phyloP scores from a whole-genome alignment of 1,140 invertebrate genomes.

The Diachasmimorpha longicaudata region DNA sequence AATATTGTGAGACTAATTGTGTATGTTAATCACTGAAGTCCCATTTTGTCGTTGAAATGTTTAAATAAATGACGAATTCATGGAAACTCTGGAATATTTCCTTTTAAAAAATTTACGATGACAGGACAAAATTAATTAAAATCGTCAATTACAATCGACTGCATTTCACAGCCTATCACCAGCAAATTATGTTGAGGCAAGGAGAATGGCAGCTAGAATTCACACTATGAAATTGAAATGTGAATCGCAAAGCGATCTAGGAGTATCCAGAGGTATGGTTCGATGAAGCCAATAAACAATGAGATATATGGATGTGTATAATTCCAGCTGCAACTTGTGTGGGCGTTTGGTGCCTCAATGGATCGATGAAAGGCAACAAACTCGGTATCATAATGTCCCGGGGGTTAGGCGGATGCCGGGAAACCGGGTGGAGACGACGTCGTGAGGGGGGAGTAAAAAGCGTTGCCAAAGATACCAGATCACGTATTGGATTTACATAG shows the following conservation, averaged over 20 bases:
- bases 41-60: too few species aligned
- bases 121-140: too few species aligned
- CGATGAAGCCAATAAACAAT: not conserved
- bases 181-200: not conserved
- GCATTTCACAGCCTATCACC: not conserved
- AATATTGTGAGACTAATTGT: too few species aligned
- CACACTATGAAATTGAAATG: slow-evolving; percentile 5
- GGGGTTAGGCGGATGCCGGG: not conserved
- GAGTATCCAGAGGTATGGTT: not conserved
- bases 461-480: slow-evolving; percentile 13
- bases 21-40: too few species aligned
- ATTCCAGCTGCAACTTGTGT: not conserved
- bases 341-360: not conserved
- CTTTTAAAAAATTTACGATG: too few species aligned
- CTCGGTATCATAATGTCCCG: not conserved
- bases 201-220: not conserved
- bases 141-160: too few species aligned
- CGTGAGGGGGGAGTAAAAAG: not conserved
- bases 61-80: too few species aligned
- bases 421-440: not conserved
- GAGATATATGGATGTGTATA: not conserved
- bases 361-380: slow-evolving; percentile 8
- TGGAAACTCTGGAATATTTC: too few species aligned
- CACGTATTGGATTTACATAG: slow-evolving; percentile 32
- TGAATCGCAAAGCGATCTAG: not conserved